A percentile compares a stretch with the other conserved stretches of the same genome.
These are phyloP conservation scores for Bucorvus abyssinicus DNA, from an alignment of 2,797 vertebrate genomes.

Conservation along the genomic window DNA sequence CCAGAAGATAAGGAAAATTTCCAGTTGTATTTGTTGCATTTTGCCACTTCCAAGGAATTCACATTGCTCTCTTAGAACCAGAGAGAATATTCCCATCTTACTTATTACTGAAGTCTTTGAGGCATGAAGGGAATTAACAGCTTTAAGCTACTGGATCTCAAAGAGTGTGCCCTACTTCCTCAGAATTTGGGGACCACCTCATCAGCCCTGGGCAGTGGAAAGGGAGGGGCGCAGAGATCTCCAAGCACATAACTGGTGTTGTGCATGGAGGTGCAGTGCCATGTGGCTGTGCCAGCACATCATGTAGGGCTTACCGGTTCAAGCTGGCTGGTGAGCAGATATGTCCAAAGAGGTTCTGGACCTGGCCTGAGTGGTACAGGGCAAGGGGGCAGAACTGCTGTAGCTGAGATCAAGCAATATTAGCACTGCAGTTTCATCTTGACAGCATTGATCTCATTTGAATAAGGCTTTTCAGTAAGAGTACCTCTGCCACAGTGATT, in stretches of 20 bases:
- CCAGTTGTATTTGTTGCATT: background rate
- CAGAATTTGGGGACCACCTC: background rate
- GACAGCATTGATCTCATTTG: background rate
- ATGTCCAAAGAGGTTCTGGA: background rate
- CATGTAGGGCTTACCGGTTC: background rate
- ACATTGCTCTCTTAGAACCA: background rate
- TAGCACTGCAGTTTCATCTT: background rate
- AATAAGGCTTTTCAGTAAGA: background rate
- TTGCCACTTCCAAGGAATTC: background rate
- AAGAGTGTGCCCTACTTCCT: background rate
- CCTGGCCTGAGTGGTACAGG: background rate
- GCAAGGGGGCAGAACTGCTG: background rate
- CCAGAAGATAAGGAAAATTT: background rate
- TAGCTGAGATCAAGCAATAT: background rate
- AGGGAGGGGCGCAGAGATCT: background rate
- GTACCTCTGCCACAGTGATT: background rate
- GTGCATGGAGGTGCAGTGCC: fast-evolving
- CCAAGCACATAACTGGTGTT: background rate
- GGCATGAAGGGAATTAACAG: background rate
- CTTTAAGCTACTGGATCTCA: background rate
- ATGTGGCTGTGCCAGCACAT: fast-evolving
- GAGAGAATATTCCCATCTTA: background rate
- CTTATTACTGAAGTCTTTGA: background rate
- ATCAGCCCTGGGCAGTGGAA: fast-evolving
- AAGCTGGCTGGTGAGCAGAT: background rate